Evolutionary conservation across 2,888 invertebrate species (phyloP).

Genomic region (Drosophila trichaetosa): DNA sequence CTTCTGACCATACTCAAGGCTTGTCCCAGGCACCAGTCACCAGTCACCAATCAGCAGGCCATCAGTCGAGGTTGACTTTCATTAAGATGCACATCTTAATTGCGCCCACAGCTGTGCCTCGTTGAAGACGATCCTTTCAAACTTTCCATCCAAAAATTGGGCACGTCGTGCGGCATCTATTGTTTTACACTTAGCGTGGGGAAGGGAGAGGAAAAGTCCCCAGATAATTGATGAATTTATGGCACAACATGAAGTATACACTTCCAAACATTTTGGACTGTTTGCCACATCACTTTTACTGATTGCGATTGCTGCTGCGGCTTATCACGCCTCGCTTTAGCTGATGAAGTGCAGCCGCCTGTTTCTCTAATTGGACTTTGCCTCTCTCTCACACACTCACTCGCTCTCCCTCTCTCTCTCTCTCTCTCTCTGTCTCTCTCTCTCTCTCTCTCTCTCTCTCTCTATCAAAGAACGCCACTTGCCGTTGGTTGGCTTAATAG

Average conservation of each 20-base stretch:
- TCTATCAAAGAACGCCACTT: slow-evolving; percentile 21
- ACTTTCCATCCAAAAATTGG: slow-evolving; percentile 49
- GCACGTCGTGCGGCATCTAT: slow-evolving; percentile 52
- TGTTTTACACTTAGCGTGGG: slow-evolving; percentile 29
- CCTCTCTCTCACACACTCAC: background rate
- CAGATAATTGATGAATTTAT: slow-evolving; percentile 68
- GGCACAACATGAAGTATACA: slow-evolving; percentile 44
- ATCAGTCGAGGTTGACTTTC: slow-evolving; percentile 46
- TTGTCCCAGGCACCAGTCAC: slow-evolving; percentile 21
- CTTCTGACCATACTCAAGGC: slow-evolving; percentile 26
- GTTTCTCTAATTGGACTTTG: slow-evolving; percentile 47
- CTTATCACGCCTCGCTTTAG: slow-evolving; percentile 47
- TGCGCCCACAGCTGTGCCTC: slow-evolving; percentile 59
- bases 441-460: background rate
- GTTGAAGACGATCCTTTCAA: slow-evolving; percentile 46
- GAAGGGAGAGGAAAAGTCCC: slow-evolving; percentile 20
- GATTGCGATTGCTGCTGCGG: slow-evolving; percentile 35
- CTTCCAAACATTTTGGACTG: slow-evolving; percentile 9
- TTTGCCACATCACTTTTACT: slow-evolving; percentile 53
- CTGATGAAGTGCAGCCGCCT: slow-evolving; percentile 52
- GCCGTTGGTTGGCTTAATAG: slow-evolving; percentile 38
- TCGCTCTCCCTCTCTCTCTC: background rate
- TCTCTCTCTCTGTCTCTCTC: background rate
- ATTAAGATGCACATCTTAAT: slow-evolving; percentile 66
- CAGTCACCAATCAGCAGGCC: slow-evolving; percentile 13